Conservation (phyloP, 1,140 invertebrate genomes). For the Globodera rostochiensis region DNA sequence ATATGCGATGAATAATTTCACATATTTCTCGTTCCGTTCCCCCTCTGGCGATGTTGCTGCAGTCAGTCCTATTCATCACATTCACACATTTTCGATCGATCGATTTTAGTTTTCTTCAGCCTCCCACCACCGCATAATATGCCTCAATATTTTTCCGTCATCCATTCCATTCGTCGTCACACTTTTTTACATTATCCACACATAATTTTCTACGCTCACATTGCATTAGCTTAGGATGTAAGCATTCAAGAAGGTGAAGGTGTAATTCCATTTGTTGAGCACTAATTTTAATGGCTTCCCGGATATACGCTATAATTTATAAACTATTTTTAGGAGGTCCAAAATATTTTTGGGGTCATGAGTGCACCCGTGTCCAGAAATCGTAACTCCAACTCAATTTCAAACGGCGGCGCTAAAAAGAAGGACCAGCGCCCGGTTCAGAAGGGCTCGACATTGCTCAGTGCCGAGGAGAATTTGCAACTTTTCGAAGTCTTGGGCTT, state of each 20-base stretch:
- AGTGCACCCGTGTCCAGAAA: not conserved
- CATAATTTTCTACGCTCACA: not conserved
- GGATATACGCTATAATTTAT: too few species aligned
- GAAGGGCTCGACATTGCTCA: slow-evolving; percentile 27
- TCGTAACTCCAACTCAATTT: not conserved
- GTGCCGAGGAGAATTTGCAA: slow-evolving; percentile 32
- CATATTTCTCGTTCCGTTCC: not conserved
- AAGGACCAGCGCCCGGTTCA: slow-evolving; percentile 31
- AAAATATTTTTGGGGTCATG: not conserved
- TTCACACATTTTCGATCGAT: not conserved
- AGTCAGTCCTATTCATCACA: not conserved
- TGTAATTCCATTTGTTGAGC: too few species aligned
- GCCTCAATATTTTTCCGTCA: not conserved
- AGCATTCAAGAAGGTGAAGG: not conserved
- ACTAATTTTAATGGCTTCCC: too few species aligned
- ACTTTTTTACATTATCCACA: not conserved
- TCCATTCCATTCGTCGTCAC: not conserved
- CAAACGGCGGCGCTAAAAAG: slow-evolving; percentile 11
- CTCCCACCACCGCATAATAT: not conserved
- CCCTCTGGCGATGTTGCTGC: not conserved
- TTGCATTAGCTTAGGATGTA: not conserved
- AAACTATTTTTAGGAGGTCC: too few species aligned
- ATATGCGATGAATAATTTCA: not conserved
- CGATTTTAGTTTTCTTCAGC: not conserved
- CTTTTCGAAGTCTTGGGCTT: slow-evolving; percentile 29